These are phyloP conservation scores for Gobio gobio DNA, from an alignment of 2,113 vertebrate species.

Conservation along the genomic window DNA sequence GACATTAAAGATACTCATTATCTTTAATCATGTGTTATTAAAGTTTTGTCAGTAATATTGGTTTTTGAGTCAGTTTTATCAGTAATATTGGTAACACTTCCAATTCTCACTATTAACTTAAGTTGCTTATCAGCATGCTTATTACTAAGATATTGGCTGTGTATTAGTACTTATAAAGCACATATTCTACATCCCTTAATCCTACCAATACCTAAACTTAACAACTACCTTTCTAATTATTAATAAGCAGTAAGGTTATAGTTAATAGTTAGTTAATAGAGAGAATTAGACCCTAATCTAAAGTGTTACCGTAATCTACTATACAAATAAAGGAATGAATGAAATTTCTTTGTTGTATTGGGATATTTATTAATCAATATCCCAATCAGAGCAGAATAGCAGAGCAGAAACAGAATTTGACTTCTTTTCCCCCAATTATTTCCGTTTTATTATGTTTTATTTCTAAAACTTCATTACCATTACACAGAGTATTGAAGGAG, in stretches of 20 bases:
- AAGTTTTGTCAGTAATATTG: neutral
- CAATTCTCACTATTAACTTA: too few relatives aligned
- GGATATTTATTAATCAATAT: neutral
- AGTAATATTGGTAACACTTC: too few relatives aligned
- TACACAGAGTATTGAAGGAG: neutral
- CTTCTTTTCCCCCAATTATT: neutral
- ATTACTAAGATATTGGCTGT: too few relatives aligned
- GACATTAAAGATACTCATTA: neutral
- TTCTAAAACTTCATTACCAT: neutral
- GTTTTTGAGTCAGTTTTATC: neutral
- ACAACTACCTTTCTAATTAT: too few relatives aligned
- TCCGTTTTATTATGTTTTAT: neutral
- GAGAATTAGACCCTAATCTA: too few relatives aligned
- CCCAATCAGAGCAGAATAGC: neutral
- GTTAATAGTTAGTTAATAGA: too few relatives aligned
- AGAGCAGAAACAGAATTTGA: neutral
- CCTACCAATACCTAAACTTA: too few relatives aligned
- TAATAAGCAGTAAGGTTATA: too few relatives aligned
- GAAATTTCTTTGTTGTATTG: neutral
- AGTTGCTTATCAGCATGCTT: too few relatives aligned
- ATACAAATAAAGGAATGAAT: neutral
- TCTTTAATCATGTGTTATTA: neutral
- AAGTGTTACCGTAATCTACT: neutral
- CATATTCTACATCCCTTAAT: too few relatives aligned
- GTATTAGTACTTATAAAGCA: too few relatives aligned